phyloP scores from a whole-genome alignment of 1,140 invertebrate genomes.

The Brachionus calyciflorus region DNA sequence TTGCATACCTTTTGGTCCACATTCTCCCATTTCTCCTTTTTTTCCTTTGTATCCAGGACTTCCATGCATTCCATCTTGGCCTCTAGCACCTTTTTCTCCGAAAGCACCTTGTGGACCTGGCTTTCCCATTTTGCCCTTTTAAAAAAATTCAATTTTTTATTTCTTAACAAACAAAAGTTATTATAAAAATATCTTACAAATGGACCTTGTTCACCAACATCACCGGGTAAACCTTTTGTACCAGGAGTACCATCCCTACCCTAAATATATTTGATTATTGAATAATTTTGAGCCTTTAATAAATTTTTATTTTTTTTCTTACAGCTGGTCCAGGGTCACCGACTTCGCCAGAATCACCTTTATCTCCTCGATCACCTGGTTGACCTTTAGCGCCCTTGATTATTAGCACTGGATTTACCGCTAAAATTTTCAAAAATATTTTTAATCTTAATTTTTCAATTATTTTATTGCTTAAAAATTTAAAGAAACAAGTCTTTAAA shows the following conservation, averaged over 20 bases:
- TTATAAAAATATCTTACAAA: neutral
- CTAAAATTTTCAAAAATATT: too few species aligned
- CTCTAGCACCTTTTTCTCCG: constrained; percentile 24
- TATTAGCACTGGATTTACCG: neutral
- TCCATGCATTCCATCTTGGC: constrained; percentile 34
- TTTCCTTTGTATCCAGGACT: neutral
- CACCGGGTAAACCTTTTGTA: constrained; percentile 1
- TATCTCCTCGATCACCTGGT: neutral
- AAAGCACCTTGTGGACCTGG: constrained; percentile 34
- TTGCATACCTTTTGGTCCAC: constrained; percentile 16
- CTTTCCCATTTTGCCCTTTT: constrained; percentile 40
- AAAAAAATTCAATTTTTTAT: neutral
- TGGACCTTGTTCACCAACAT: constrained; percentile 30
- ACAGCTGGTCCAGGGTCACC: constrained; percentile 33
- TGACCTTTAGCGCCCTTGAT: neutral
- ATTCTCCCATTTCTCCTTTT: constrained; percentile 32
- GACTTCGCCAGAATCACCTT: neutral
- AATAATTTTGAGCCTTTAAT: neutral
- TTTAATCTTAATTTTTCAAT: too few species aligned
- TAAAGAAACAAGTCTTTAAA: neutral
- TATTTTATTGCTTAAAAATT: neutral
- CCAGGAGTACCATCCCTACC: constrained; percentile 21
- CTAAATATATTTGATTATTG: neutral
- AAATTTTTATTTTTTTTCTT: neutral
- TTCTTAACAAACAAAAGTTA: neutral